Evolutionary conservation across 2,888 invertebrate species (phyloP).

Genomic region (Ophioninae sp.): DNA sequence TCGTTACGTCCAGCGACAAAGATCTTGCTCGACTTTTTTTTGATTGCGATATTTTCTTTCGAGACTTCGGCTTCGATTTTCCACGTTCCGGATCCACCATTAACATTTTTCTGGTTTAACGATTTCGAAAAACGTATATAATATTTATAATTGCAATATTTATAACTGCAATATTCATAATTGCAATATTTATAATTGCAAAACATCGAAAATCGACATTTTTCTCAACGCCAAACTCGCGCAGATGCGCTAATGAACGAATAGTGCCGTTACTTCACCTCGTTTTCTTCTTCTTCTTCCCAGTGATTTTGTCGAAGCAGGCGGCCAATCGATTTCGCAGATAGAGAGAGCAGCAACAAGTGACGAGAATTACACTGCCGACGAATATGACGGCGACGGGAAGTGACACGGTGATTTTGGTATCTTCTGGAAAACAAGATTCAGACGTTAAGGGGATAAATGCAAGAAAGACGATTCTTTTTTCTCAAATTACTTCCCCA

Average conservation of each 20-base stretch:
- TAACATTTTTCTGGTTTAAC: conserved; percentile 57
- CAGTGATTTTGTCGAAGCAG: conserved; percentile 55
- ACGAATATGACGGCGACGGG: conserved; percentile 60
- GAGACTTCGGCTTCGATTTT: conserved; percentile 40
- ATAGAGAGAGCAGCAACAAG: conserved; percentile 67
- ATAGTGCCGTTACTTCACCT: conserved; percentile 29
- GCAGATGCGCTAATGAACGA: no score
- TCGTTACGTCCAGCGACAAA: conserved; percentile 58
- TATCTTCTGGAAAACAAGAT: conserved; percentile 35
- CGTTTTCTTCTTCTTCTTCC: conserved; percentile 60
- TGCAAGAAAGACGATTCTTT: no score
- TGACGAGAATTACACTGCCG: conserved; percentile 58
- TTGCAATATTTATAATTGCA: no score
- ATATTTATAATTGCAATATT: no score
- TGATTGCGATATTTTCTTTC: conserved; percentile 46
- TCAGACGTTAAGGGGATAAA: no score
- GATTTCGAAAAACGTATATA: no score
- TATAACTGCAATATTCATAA: no score
- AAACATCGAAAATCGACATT: no score
- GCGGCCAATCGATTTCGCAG: conserved; percentile 63
- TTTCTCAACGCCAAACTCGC: no score
- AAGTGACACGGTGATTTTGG: conserved; percentile 52
- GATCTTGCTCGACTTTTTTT: conserved; percentile 57
- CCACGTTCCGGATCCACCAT: conserved; percentile 61
- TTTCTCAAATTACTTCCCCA: no score